phyloP scores from a whole-genome alignment of 64 coral and sea anemone genomes.

The Acropora yongei region DNA sequence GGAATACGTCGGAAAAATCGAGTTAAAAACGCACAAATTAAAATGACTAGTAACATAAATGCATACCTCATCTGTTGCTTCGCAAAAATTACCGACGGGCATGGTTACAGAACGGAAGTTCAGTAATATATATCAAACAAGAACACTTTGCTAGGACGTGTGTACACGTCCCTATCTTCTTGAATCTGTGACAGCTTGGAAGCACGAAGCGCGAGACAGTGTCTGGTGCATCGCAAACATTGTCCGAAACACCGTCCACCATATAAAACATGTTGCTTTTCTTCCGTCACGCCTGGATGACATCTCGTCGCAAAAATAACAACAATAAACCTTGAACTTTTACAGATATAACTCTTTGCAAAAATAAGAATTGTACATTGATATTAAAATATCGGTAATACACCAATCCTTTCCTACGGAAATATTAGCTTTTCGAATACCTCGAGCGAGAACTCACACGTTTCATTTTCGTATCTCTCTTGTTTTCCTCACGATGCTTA shows the following conservation, averaged over 20 bases:
- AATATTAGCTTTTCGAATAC: background rate
- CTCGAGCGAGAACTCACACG: background rate
- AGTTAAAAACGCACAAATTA: background rate
- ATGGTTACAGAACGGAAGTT: no score
- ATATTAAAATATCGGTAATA: background rate
- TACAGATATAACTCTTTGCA: background rate
- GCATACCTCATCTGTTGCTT: no score
- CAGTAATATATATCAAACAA: no score
- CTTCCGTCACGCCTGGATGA: conserved; percentile 17
- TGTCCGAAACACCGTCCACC: no score
- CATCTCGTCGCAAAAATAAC: background rate
- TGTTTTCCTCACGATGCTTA: background rate
- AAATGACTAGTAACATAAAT: no score
- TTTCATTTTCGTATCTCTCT: background rate
- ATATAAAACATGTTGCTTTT: conserved; percentile 7
- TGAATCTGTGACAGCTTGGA: no score
- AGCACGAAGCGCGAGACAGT: background rate
- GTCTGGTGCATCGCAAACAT: background rate
- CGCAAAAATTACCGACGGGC: no score
- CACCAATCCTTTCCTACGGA: background rate
- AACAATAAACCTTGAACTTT: background rate
- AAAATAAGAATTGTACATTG: background rate
- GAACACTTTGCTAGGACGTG: no score
- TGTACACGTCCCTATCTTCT: no score
- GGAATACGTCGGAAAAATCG: no score